Evolutionary conservation across 2,113 vertebrate genomes (phyloP), one percentile per base, ranked within the genome.

Genomic region (Craseonycteris thonglongyai): DNA sequence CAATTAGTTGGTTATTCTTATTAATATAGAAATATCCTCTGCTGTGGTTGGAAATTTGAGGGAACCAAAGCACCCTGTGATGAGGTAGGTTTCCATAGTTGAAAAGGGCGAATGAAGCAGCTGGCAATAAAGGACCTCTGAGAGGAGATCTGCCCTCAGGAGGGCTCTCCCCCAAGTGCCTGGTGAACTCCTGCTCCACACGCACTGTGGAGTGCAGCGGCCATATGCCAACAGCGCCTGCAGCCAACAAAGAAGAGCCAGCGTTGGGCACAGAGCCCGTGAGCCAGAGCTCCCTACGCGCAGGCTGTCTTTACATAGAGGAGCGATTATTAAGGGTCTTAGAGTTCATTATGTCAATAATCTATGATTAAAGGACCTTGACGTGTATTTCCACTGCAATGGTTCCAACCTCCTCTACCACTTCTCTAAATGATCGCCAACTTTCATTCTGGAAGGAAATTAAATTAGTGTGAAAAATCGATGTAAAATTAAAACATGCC

Each of bases 401-500:
- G 42, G 79, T 38, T 42, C 79, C 90, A 74, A 35, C 42, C 79
- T 90, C n/a, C 30, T 42, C 49, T 21, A 61, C 49, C 35, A 16
- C 33, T 75, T 71, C 96, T 82, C 79, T 85, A 75, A n/a, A 58
- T 56, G n/a, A 75, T 3, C 86, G 82, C 88, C 94, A 93, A 81
- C 76, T 92, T 88, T 85, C 74, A 92, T 93, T 87, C 74, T 56
- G 79, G 91, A 92, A 96, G 89, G 49, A 97, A 97, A 96, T 81
- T 69, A 26, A 82, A 93, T 93, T 19, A 94, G 90, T 74, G 75
- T 0, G 33, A 81, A 94, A 90, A 90, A 74, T 63, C 78, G 82
- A 94, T 30, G 49, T 92, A 54, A 81, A 95, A 96, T 85, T 12
- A 76, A 93, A 95, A 93, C 47, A 15, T 71, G 38, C 40, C 82